Percentiles rank a stretch among this genome's conserved stretches.
These are phyloP conservation scores for Euwallacea fornicatus DNA, from an alignment of 1,140 invertebrate species.

Conservation along the genomic window DNA sequence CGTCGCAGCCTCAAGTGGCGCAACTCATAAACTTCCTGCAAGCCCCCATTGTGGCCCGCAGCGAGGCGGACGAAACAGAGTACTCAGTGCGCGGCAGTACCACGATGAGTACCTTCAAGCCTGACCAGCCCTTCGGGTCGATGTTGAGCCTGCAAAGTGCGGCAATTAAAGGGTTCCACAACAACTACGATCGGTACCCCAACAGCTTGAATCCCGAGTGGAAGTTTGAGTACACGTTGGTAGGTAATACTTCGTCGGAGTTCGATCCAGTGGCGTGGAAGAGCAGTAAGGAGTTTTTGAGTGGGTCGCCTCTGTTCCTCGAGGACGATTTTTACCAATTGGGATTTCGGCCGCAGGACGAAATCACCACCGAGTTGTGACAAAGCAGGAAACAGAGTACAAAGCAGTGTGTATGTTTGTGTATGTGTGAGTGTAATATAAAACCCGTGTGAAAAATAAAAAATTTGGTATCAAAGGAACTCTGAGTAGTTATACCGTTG, in stretches of 20 bases:
- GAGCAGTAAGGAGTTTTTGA: constrained; percentile 52
- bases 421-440: too few relatives aligned
- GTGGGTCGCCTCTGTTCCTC: constrained; percentile 61
- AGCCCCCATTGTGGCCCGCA: constrained; percentile 53
- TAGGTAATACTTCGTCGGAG: constrained; percentile 59
- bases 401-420: not conserved
- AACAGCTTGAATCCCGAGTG: constrained; percentile 60
- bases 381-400: constrained; percentile 13
- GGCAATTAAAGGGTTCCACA: constrained; percentile 48
- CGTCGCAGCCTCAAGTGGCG: constrained; percentile 58
- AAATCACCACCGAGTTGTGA: constrained; percentile 77
- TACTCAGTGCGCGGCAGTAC: constrained; percentile 44
- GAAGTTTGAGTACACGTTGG: constrained; percentile 56
- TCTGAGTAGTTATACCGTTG: not conserved
- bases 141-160: constrained; percentile 57
- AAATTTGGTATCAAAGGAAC: not conserved
- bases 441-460: too few relatives aligned
- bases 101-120: constrained; percentile 61
- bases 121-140: constrained; percentile 54
- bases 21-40: constrained; percentile 69
- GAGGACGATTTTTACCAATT: constrained; percentile 74
- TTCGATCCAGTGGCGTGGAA: constrained; percentile 59
- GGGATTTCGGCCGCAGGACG: constrained; percentile 74
- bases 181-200: constrained; percentile 48
- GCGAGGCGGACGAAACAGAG: constrained; percentile 39